phyloP scores from a whole-genome alignment of 2,113 vertebrate species.

The Zapus hudsonius region DNA sequence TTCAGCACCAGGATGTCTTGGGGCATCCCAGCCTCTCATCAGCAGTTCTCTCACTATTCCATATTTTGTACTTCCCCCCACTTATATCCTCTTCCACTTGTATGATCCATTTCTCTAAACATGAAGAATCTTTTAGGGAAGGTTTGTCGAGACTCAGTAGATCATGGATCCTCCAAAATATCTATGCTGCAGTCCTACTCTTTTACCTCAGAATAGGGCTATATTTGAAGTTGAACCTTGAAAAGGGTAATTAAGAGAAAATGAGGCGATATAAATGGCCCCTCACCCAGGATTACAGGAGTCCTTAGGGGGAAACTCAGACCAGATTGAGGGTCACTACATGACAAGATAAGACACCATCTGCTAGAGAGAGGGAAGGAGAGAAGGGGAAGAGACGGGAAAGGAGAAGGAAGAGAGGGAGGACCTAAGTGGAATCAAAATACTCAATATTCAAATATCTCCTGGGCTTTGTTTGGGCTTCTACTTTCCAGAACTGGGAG shows the following conservation, averaged over 20 bases:
- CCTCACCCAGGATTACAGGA: neutral
- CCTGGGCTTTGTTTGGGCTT: neutral
- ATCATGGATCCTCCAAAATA: neutral
- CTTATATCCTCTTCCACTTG: neutral
- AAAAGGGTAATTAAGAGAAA: neutral
- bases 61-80: neutral
- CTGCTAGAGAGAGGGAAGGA: neutral
- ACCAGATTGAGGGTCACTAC: neutral
- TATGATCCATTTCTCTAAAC: neutral
- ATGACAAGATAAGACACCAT: neutral
- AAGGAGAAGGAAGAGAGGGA: too few relatives aligned
- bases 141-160: neutral
- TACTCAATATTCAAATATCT: too few relatives aligned
- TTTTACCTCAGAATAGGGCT: neutral
- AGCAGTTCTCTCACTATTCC: neutral
- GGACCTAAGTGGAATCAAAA: too few relatives aligned
- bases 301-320: neutral
- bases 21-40: neutral
- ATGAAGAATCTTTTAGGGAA: neutral
- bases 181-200: neutral
- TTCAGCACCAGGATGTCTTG: neutral
- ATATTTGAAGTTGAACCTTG: neutral
- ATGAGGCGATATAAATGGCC: neutral
- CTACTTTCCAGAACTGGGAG: neutral
- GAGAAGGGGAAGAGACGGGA: neutral